phyloP scores from a whole-genome alignment of 2,113 vertebrate genomes.

The Ctenodactylus gundi region DNA sequence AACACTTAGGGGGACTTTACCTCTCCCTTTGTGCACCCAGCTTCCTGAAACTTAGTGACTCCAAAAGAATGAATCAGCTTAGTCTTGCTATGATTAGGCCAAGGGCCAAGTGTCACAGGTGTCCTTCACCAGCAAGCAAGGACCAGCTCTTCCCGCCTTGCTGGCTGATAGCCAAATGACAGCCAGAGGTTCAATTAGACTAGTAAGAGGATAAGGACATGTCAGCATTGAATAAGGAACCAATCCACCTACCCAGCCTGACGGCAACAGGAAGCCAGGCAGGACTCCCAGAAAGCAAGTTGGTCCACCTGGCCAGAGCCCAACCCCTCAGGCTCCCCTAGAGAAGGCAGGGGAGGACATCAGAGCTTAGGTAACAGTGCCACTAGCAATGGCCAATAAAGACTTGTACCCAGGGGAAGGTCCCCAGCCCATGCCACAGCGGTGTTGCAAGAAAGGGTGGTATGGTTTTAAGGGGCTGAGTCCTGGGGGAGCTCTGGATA shows the following conservation, averaged over 20 bases:
- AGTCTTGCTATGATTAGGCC: slow-evolving; percentile 1
- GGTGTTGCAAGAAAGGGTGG: not conserved
- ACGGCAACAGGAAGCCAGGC: not conserved
- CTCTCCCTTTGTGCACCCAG: too few relatives aligned
- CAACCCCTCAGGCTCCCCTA: not conserved
- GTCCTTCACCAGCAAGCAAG: not conserved
- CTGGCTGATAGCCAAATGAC: not conserved
- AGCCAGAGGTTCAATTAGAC: not conserved
- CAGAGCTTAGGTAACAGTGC: not conserved
- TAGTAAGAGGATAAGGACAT: not conserved
- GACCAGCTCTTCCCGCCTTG: not conserved
- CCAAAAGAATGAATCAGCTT: slow-evolving; percentile 22
- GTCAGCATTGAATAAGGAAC: not conserved
- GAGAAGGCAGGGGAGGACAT: not conserved
- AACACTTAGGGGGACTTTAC: too few relatives aligned
- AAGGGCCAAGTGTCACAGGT: not conserved
- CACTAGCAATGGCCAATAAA: not conserved
- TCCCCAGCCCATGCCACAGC: not conserved
- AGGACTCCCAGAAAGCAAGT: not conserved
- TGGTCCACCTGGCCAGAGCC: not conserved
- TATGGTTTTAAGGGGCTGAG: not conserved
- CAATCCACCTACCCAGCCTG: not conserved
- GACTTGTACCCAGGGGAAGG: not conserved
- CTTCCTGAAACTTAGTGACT: not conserved
- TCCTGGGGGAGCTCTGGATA: not conserved